Base-by-base conservation (phyloP, 2,113 vertebrate species). In the Panthera uncia region DNA sequence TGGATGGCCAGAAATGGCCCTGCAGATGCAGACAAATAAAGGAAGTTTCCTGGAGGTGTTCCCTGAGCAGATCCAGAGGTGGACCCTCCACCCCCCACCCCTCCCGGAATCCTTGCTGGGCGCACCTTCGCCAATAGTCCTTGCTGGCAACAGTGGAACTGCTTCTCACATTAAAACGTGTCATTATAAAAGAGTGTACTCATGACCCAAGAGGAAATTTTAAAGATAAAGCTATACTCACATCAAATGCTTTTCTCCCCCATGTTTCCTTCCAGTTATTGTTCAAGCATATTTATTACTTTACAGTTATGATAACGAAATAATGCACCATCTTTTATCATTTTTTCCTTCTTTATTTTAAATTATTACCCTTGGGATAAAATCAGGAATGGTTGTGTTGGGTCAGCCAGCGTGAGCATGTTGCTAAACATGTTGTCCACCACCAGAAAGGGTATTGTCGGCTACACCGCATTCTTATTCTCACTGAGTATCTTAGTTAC, bases 11-110 rank as follows among this genome's bases (percentile, higher is more conserved):
- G 25, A 13, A 23, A 3, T 1, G 27, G 55, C 33, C 41, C 4
- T 31, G n/a, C 48, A 31, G 74, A 76, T 4, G 12, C 5, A 8
- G 29, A 65, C 0, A 0, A 16, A 1, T 5, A 21, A 41, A 36
- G 55, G 27, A 69, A 29, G 4, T 23, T 36, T 45, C 31, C 4
- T 23, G 55, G 52, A 31, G n/a, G 2, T 11, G 29, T 63, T 31
- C 65, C 13, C 0, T 0, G 10, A 10, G 14, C 36, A 13, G 41
- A 3, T 11, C 19, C 48, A 4, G n/a, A 19, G 65, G 11, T 13
- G 3, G 12, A 11, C 5, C 0, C 21, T 12, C 27, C 3, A 9
- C 19, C 7, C 21, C 15, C 7, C 0, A 6, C 4, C 36, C 7
- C 1, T 10, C 12, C 13, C 38, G 45, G 19, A 18, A 45, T 15